Conservation (phyloP, 1,140 invertebrate genomes). For the Saccostrea echinata region DNA sequence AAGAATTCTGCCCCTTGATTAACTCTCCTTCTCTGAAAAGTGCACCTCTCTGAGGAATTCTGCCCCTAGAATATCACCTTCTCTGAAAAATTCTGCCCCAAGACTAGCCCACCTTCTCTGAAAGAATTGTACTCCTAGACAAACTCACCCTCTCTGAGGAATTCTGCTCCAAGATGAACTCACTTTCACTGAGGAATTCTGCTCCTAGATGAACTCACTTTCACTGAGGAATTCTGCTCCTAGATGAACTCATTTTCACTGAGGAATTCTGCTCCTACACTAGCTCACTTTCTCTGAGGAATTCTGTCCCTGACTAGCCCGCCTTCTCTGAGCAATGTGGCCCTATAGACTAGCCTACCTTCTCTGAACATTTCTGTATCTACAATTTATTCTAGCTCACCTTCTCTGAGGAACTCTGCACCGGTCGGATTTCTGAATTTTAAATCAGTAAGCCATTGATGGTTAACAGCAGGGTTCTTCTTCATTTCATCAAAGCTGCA, state of each 20-base stretch:
- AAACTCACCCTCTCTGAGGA: no score
- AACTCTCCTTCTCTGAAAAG: no score
- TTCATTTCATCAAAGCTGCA: conserved; percentile 90
- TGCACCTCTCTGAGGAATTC: no score
- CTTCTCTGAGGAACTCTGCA: conserved; percentile 80
- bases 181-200: neutral
- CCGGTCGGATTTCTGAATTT: conserved; percentile 78
- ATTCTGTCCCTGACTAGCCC: no score
- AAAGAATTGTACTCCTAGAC: no score
- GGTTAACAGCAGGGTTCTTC: conserved; percentile 84
- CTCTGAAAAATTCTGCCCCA: neutral
- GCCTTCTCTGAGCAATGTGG: neutral
- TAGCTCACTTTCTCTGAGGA: no score
- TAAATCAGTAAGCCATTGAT: conserved; percentile 80
- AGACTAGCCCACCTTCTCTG: neutral
- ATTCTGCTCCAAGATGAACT: neutral
- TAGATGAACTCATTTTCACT: no score
- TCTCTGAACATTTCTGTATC: neutral
- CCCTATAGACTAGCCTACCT: neutral
- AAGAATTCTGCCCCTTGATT: no score
- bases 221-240: neutral
- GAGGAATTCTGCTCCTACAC: no score
- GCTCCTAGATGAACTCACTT: neutral
- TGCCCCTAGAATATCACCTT: neutral
- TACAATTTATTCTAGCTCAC: conserved; percentile 66